Evolutionary conservation across 2,888 invertebrate species (phyloP).

Genomic region (Slavum lentiscoides): DNA sequence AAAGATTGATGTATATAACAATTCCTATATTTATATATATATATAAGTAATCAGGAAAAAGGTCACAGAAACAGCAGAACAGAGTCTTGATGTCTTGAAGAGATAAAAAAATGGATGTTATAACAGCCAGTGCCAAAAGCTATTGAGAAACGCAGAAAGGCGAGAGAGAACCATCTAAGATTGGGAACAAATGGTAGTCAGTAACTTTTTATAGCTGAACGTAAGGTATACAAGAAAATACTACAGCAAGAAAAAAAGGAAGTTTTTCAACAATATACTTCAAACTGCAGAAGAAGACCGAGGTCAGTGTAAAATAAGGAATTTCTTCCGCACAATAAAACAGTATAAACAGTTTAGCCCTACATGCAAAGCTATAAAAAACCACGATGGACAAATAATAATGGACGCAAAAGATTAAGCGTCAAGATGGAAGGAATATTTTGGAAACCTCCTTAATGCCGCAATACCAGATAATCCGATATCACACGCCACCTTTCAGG

Average conservation of each 20-base stretch:
- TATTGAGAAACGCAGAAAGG: no score
- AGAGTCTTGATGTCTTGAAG: not conserved
- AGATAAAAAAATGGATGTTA: not conserved
- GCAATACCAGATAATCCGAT: not conserved
- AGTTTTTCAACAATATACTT: slow-evolving; percentile 1
- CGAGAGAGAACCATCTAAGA: not conserved
- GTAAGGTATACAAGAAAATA: not conserved
- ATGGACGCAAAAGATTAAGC: not conserved
- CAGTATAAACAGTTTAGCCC: not conserved
- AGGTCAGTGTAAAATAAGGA: not conserved
- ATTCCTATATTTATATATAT: no score
- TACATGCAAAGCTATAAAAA: not conserved
- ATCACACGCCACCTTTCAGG: not conserved
- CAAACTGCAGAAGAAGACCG: not conserved
- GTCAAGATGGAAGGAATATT: not conserved
- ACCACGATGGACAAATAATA: not conserved
- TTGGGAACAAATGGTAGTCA: not conserved
- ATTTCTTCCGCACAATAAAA: not conserved
- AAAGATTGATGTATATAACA: no score
- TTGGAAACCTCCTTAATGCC: not conserved
- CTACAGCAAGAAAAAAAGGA: not conserved
- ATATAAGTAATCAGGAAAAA: no score
- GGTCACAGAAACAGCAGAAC: not conserved
- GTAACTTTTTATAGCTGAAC: not conserved
- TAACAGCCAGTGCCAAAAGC: not conserved